Evolutionary conservation across 2,113 vertebrate species (phyloP), one percentile per base, ranked within the genome.

Genomic region (Epinephelus moara): DNA sequence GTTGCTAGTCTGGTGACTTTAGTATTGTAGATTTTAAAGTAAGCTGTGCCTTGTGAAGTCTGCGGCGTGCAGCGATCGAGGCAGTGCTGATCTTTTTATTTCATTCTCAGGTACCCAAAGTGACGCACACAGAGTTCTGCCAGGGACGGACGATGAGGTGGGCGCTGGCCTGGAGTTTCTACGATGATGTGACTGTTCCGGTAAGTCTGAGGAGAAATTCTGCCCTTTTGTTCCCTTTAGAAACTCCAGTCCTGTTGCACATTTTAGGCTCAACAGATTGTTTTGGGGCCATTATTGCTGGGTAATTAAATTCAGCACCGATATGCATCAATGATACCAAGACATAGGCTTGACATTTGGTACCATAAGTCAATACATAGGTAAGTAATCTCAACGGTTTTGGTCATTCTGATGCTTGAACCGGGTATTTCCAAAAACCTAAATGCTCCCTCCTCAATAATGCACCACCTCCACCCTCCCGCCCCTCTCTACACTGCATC

Each of bases 111-210:
- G 98, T 99, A 61, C 95, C 97, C 59, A 98, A 98, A 94, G 97
- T 99, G 68, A 98, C 98, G 21, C 96, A 98, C 85, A 99, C 98
- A 7, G 98, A 99, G 92, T 99, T 99, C 93, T 99, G 96, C 86
- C 98, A 99, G 93, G 98, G 98, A 6, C 96, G 98, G 12, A 99
- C 98, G 56, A 99, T 99, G 98, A 96, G 97, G 45, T 99, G 98
- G 98, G 98, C 98, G 1, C 94, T 99, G 86, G 98, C 98, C 1
- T 99, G 98, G 98, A 99, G 98, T 90, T 99, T 99, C 95, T 98
- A 98, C 76, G 96, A 99, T 33, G 97, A 99, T 18, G 97, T 99
- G 33, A 94, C 92, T 61, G 97, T 99, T 69, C 98, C 98, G 62
- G 98, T 99, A 95, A 98, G 97, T 95, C 60, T 27, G 8, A 68